Conservation (phyloP, 2,113 vertebrate species). For the Hyperopisus bebe region DNA sequence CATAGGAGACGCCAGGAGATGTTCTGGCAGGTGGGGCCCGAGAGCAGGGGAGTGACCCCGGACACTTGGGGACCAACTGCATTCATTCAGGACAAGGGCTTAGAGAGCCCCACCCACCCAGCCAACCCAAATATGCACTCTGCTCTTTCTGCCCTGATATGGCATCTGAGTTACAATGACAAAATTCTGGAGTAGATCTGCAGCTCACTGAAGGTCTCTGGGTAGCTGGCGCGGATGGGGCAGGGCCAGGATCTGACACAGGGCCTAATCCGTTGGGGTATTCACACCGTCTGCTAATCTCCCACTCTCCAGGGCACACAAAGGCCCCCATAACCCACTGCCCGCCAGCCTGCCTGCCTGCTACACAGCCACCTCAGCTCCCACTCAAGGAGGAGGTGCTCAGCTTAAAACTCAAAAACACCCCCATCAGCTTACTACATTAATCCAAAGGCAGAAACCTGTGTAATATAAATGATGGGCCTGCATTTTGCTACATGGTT, state of each 20-base stretch:
- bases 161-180: constrained; percentile 82
- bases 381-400: constrained; percentile 40
- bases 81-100: constrained; percentile 87
- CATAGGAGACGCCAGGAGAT: neutral
- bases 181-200: constrained; percentile 74
- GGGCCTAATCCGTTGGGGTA: constrained; percentile 72
- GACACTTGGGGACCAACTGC: constrained; percentile 86
- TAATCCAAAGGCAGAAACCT: neutral
- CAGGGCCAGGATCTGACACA: constrained; percentile 61
- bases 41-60: constrained; percentile 52
- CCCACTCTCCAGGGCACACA: constrained; percentile 80
- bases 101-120: constrained; percentile 73
- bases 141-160: constrained; percentile 64
- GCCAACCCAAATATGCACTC: constrained; percentile 61
- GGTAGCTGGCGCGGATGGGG: constrained; percentile 70
- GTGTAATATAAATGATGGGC: neutral
- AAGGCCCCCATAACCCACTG: constrained; percentile 76
- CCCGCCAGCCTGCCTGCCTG: constrained; percentile 43
- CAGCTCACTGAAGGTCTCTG: neutral
- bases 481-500: neutral
- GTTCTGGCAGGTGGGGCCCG: neutral
- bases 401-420: constrained; percentile 67
- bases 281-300: constrained; percentile 84
- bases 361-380: constrained; percentile 24
- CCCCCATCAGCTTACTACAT: constrained; percentile 61